Evolutionary conservation across 2,888 invertebrate genomes (phyloP), one percentile per base, ranked within the genome.

Genomic region (Drosophila buzzatii): DNA sequence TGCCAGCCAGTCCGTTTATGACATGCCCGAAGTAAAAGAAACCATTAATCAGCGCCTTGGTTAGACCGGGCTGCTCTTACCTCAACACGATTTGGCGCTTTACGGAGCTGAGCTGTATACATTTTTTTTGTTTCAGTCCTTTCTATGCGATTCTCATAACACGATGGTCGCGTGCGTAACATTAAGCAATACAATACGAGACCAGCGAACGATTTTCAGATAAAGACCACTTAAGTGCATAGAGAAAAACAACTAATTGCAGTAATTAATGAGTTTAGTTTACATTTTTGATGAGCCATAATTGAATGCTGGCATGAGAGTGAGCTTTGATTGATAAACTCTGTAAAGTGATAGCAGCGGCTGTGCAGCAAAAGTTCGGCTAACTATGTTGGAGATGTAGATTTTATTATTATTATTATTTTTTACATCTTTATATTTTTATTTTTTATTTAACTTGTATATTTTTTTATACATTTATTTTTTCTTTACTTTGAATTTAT

Each of bases 251-350:
- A 81, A 78, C 69, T 89, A 85, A 85, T 85, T 85, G 88, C 73
- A 73, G 75, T 88, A 82, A 89, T 85, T 88, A 89, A 85, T 85
- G 87, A 77, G 82, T 70, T 73, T 70, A 73, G 79, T 76, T 85
- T 88, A 80, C 75, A 73, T 60, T 69, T 71, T 55, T 65, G 66
- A 79, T 58, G 59, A 67, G 49, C 16, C 37, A 6, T 74, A 63
- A 68, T 70, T 76, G 55, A 55, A 61, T 35, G 45, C 14, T 16
- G 31, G 31, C 31, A 31, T 18, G 44, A 9, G n/a, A 39, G 52
- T 42, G 12, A 10, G 47, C 31, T 18, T n/a, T 81, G 64, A 80
- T 82, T 73, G 57, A 61, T 71, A 18, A 45, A 49, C 35, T 14
- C 2, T 18, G 7, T 0, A 42, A 49, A 16, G 1, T 16, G 33